phyloP scores from a whole-genome alignment of 2,113 vertebrate species.

The Cyrtonyx montezumae region DNA sequence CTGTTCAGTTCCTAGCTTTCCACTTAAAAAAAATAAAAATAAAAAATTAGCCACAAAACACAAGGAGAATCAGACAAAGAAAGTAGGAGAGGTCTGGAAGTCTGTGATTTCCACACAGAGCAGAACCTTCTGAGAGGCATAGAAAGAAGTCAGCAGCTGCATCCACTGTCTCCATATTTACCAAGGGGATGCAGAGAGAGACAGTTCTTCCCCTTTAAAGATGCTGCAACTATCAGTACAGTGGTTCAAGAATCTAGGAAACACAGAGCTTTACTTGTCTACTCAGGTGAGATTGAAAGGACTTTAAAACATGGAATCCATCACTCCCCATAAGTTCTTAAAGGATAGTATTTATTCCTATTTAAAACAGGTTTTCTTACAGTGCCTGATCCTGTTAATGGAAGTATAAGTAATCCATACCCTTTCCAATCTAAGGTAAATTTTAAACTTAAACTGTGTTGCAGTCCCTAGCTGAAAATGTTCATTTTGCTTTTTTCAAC shows the following conservation, averaged over 20 bases:
- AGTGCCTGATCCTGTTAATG: background rate
- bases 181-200: background rate
- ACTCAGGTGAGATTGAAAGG: background rate
- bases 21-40: background rate
- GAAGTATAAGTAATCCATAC: background rate
- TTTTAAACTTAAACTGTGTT: background rate
- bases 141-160: background rate
- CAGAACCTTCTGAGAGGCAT: background rate
- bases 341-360: background rate
- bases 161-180: background rate
- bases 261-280: background rate
- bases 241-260: background rate
- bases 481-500: background rate
- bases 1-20: background rate
- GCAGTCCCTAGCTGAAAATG: background rate
- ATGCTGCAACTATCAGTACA: background rate
- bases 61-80: background rate
- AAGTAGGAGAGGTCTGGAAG: background rate
- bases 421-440: background rate
- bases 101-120: background rate
- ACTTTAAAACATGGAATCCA: background rate
- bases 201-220: background rate
- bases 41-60: background rate
- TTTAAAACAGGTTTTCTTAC: background rate
- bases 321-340: background rate